A percentile compares a stretch with the other conserved stretches of the same genome.
Evolutionary conservation across 2,797 vertebrate species (phyloP).

Genomic region (Heterohyrax brucei): DNA sequence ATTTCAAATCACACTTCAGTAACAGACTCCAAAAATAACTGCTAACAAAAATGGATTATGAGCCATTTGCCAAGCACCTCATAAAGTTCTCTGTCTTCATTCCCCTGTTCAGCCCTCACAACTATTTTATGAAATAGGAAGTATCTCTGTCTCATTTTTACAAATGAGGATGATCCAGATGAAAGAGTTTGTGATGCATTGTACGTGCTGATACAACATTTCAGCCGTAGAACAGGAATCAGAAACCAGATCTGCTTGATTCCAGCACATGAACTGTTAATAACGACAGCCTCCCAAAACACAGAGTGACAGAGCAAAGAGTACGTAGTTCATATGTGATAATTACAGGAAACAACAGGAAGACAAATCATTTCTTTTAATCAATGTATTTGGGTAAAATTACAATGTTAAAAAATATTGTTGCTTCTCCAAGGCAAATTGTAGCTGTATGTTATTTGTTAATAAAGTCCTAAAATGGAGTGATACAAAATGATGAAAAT

Average conservation of each 20-base stretch:
- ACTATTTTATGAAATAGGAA: background rate
- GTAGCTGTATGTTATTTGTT: background rate
- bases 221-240: background rate
- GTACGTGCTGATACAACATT: background rate
- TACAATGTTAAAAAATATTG: background rate
- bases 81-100: background rate
- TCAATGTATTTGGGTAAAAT: background rate
- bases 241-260: background rate
- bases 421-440: background rate
- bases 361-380: background rate
- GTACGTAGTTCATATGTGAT: background rate
- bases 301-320: background rate
- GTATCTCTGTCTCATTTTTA: background rate
- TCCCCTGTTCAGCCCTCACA: background rate
- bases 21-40: background rate
- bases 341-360: background rate
- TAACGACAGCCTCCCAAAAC: background rate
- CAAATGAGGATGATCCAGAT: background rate
- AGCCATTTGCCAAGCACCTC: background rate
- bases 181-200: background rate
- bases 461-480: background rate
- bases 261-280: background rate
- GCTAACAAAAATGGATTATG: background rate
- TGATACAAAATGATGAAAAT: constrained; percentile 13
- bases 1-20: background rate